Evolutionary conservation across 1,140 invertebrate species (phyloP).

Genomic region (Apis laboriosa): DNA sequence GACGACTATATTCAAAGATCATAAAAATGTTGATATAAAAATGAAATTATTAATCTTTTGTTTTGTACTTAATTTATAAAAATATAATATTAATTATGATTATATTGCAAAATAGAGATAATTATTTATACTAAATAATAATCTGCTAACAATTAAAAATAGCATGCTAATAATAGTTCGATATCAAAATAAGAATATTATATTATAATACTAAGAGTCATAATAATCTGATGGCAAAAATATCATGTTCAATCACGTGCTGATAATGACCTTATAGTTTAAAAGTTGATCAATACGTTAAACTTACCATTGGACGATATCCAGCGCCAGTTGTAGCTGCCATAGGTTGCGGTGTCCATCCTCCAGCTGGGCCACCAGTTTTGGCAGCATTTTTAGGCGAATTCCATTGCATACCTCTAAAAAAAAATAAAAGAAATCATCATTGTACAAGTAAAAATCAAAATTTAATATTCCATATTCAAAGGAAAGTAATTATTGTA

Average conservation of each 20-base stretch:
- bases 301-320: conserved; percentile 90
- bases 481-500: too few species aligned
- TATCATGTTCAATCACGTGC: conserved; percentile 51
- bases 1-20: neutral
- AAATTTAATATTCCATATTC: too few species aligned
- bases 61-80: too few species aligned
- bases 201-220: neutral
- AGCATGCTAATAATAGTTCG: conserved; percentile 18
- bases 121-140: neutral
- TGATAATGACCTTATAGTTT: conserved; percentile 5
- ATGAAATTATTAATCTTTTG: too few species aligned
- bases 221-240: neutral
- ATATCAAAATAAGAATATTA: neutral
- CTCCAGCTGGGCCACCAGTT: conserved; percentile 84
- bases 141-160: conserved; percentile 2
- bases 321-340: conserved; percentile 91
- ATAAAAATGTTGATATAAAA: neutral
- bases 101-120: neutral
- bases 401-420: conserved; percentile 90
- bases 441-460: too few species aligned
- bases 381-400: conserved; percentile 92
- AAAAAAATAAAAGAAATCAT: conserved; percentile 13
- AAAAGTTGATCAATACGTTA: neutral
- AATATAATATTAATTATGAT: too few species aligned
- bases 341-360: conserved; percentile 92